A percentile compares a stretch with the other conserved stretches of the same genome.
phyloP scores from a whole-genome alignment of 2,888 invertebrate genomes.

The Lithophane semibrunnea region DNA sequence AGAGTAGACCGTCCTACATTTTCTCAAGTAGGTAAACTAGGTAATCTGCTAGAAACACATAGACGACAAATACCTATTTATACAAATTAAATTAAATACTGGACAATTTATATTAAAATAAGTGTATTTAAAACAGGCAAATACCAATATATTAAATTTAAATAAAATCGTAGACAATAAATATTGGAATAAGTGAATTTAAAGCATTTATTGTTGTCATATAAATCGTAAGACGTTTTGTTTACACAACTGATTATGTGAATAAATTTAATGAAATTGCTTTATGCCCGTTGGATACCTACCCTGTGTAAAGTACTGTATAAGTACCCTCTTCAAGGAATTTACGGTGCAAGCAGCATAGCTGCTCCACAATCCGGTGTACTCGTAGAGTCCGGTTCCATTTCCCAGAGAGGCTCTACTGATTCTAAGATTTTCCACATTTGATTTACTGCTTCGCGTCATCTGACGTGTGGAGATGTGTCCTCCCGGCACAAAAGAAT shows the following conservation, averaged over 20 bases:
- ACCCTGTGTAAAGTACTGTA: conserved; percentile 36
- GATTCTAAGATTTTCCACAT: conserved; percentile 25
- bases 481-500: conserved; percentile 18
- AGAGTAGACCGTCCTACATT: conserved; percentile 46
- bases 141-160: conserved; percentile 2
- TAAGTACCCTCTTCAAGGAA: conserved; percentile 64
- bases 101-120: background rate
- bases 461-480: background rate
- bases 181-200: conserved; percentile 35
- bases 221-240: conserved; percentile 20
- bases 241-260: conserved; percentile 13
- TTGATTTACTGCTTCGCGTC: background rate
- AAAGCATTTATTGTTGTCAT: conserved; percentile 22
- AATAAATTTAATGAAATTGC: conserved; percentile 11
- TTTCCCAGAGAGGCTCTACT: conserved; percentile 45
- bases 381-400: conserved; percentile 64
- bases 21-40: conserved; percentile 38
- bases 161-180: conserved; percentile 17
- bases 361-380: conserved; percentile 59
- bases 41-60: conserved; percentile 23
- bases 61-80: background rate
- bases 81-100: background rate
- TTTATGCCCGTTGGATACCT: conserved; percentile 11
- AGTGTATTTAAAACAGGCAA: conserved; percentile 17
- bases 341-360: conserved; percentile 60